These are phyloP conservation scores for Corythoichthys haematopterus DNA, from an alignment of 2,113 vertebrate species.

Conservation along the genomic window DNA sequence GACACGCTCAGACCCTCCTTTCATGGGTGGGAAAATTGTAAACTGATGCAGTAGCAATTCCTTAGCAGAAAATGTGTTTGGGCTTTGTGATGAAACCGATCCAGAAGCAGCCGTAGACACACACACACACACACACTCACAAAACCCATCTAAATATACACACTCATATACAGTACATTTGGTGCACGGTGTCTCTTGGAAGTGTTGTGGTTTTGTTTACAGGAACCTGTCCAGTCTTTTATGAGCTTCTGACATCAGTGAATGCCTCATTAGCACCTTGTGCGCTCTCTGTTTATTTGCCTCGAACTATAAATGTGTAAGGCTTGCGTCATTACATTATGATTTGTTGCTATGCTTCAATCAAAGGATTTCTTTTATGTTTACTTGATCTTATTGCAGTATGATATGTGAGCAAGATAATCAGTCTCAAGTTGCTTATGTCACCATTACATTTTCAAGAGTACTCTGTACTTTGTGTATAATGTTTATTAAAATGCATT, in stretches of 20 bases:
- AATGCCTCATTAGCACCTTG: conserved; percentile 1
- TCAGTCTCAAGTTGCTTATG: too few relatives aligned
- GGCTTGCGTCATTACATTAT: not conserved
- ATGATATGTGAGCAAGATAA: too few relatives aligned
- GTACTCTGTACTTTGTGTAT: too few relatives aligned
- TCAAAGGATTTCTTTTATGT: too few relatives aligned
- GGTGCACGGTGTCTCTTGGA: conserved; percentile 1
- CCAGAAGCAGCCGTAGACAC: conserved; percentile 4
- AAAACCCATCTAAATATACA: conserved; percentile 7
- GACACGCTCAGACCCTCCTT: conserved; percentile 16
- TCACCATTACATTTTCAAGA: too few relatives aligned
- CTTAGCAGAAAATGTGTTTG: conserved; percentile 28
- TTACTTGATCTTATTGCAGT: too few relatives aligned
- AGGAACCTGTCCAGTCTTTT: conserved; percentile 9
- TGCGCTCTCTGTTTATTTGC: conserved; percentile 1
- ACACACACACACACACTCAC: not conserved
- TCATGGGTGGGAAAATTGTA: conserved; percentile 13
- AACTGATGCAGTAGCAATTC: conserved; percentile 40
- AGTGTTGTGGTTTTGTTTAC: conserved; percentile 26
- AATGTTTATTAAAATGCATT: too few relatives aligned
- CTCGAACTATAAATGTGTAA: not conserved
- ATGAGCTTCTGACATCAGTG: conserved; percentile 22
- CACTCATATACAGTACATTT: not conserved
- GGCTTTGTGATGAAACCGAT: conserved; percentile 24
- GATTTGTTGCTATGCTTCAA: too few relatives aligned